A percentile compares a stretch with the other conserved stretches of the same genome.
These are phyloP conservation scores for Pseudoatta argentina DNA, from an alignment of 1,140 invertebrate species.

Conservation along the genomic window DNA sequence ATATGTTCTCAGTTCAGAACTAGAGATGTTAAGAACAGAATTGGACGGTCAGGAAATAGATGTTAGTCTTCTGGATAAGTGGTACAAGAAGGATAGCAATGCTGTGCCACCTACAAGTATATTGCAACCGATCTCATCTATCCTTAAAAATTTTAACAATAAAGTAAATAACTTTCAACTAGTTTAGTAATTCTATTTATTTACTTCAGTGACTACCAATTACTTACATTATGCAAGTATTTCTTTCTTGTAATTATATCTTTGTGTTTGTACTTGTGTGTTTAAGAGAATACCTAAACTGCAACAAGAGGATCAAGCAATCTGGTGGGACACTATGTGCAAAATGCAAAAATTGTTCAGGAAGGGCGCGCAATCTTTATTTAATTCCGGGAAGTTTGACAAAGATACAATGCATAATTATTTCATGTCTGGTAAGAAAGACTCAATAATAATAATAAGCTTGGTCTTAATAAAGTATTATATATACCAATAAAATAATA, in stretches of 20 bases:
- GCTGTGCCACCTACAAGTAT: constrained; percentile 97
- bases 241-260: constrained; percentile 10
- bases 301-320: constrained; percentile 97
- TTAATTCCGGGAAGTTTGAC: constrained; percentile 94
- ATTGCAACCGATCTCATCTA: constrained; percentile 98
- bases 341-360: constrained; percentile 98
- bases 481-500: background rate
- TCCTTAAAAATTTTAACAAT: constrained; percentile 99
- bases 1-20: constrained; percentile 96
- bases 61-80: constrained; percentile 94
- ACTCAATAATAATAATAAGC: background rate
- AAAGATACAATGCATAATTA: constrained; percentile 99
- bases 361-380: constrained; percentile 95
- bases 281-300: constrained; percentile 95
- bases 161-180: constrained; percentile 89
- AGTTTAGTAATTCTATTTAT: background rate
- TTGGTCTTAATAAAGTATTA: background rate
- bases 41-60: constrained; percentile 93
- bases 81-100: constrained; percentile 99
- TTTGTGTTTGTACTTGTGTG: constrained; percentile 68
- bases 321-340: constrained; percentile 98
- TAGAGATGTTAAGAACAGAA: constrained; percentile 95
- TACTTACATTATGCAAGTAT: constrained; percentile 12
- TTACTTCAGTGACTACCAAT: background rate
- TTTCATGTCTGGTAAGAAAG: constrained; percentile 97